phyloP scores from a whole-genome alignment of 1,140 invertebrate species.

The Penaeus indicus region DNA sequence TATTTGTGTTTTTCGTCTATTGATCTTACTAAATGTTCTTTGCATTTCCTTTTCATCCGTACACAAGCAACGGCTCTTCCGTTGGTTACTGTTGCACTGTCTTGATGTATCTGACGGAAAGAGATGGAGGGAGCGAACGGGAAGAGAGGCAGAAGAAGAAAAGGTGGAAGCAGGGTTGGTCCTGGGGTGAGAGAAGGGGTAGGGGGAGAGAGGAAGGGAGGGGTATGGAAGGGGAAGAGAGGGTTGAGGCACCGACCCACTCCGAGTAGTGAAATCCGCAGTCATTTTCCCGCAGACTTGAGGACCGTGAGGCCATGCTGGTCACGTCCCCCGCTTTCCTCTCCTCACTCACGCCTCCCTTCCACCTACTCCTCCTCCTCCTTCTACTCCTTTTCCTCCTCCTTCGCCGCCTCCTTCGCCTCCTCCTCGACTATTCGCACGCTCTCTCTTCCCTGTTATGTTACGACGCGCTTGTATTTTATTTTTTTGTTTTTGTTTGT shows the following conservation, averaged over 20 bases:
- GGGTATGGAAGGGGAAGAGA: no score
- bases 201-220: no score
- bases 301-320: conserved; percentile 1
- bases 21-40: no score
- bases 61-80: no score
- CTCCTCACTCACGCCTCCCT: conserved; percentile 2
- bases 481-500: no score
- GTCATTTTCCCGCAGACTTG: conserved; percentile 12
- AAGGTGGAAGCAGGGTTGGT: not conserved
- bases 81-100: no score
- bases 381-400: not conserved
- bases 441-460: not conserved
- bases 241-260: no score
- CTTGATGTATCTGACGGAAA: not conserved
- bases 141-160: not conserved
- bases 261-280: conserved; percentile 19
- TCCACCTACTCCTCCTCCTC: not conserved
- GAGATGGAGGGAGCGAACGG: not conserved
- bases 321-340: conserved; percentile 1
- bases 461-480: no score
- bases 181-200: not conserved
- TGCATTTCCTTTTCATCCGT: no score
- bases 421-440: not conserved
- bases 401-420: not conserved
- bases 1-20: not conserved